Evolutionary conservation across 2,888 invertebrate genomes (phyloP).

Genomic region (Patella ulyssiponensis): DNA sequence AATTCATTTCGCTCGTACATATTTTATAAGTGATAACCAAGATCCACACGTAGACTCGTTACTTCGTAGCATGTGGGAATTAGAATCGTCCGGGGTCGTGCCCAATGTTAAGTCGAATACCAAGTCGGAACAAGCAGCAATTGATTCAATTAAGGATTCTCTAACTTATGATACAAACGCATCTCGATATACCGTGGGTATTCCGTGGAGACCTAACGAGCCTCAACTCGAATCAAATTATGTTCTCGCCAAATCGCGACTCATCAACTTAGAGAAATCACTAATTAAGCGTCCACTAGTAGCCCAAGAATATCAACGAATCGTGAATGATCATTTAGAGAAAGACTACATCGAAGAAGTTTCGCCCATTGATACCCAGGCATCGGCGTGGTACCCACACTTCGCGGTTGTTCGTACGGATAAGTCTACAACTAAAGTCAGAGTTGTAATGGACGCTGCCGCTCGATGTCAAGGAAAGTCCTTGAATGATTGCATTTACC

Average conservation of each 20-base stretch:
- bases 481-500: too few relatives aligned
- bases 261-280: not conserved
- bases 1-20: too few relatives aligned
- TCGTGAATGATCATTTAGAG: not conserved
- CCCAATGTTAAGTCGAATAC: too few relatives aligned
- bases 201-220: not conserved
- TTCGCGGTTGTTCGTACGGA: constrained; percentile 2
- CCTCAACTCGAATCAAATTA: not conserved
- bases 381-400: too few relatives aligned
- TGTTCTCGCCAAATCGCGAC: not conserved
- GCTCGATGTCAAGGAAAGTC: not conserved
- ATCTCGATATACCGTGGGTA: not conserved
- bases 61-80: too few relatives aligned
- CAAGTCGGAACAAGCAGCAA: not conserved
- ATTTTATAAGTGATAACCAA: too few relatives aligned
- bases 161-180: not conserved
- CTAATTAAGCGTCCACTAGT: not conserved
- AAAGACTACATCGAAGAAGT: not conserved
- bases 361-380: too few relatives aligned
- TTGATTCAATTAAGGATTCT: not conserved
- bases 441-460: constrained; percentile 7
- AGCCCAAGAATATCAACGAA: not conserved
- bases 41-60: too few relatives aligned
- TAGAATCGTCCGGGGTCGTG: too few relatives aligned
- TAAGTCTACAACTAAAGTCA: not conserved